phyloP scores from a whole-genome alignment of 2,888 invertebrate genomes.

The Synanthedon formicaeformis region DNA sequence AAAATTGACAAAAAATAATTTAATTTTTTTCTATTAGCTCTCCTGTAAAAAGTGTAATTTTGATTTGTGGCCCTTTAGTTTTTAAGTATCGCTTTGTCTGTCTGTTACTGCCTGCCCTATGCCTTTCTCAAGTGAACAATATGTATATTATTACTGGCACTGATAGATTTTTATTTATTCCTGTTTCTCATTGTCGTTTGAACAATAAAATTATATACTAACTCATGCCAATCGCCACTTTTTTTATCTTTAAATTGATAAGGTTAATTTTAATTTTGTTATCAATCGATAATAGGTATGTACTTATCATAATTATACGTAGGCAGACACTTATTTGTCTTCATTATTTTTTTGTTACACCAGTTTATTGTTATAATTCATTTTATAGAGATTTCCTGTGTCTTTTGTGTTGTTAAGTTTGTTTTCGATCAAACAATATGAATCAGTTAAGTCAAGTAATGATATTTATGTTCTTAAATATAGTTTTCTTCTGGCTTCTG shows the following conservation, averaged over 20 bases:
- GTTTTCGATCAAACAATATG: constrained; percentile 7
- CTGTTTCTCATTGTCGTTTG: too few species aligned
- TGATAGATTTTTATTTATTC: too few species aligned
- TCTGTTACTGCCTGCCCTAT: too few species aligned
- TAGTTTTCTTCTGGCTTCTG: constrained; percentile 37
- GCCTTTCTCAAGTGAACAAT: too few species aligned
- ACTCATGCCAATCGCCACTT: too few species aligned
- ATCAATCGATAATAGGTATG: background rate
- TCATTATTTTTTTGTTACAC: background rate
- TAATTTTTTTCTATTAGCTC: too few species aligned
- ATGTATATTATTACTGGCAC: too few species aligned
- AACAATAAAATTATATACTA: too few species aligned
- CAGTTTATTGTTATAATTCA: background rate
- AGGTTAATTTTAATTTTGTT: background rate
- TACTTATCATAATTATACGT: background rate
- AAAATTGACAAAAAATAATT: too few species aligned
- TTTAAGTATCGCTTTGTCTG: too few species aligned
- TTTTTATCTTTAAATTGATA: background rate
- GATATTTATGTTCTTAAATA: constrained; percentile 34
- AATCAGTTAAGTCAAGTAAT: constrained; percentile 23
- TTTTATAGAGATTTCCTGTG: background rate
- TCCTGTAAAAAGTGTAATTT: too few species aligned
- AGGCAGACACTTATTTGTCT: background rate
- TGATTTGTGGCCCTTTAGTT: too few species aligned
- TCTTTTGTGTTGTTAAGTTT: background rate